Evolutionary conservation across 2,888 invertebrate genomes (phyloP), one percentile per base, ranked within the genome.

Genomic region (Helleia helle): DNA sequence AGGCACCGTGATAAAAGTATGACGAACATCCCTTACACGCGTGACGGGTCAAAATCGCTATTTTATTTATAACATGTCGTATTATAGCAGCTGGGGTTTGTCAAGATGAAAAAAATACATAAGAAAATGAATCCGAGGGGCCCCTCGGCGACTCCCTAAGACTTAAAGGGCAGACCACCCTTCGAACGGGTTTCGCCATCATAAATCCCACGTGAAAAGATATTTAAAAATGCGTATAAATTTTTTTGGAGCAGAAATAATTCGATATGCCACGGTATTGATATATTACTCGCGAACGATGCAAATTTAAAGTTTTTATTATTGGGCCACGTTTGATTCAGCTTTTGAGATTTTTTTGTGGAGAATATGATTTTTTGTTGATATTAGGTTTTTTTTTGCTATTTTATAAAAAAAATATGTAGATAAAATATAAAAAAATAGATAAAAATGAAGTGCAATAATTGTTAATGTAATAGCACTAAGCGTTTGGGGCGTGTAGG

Each of bases 181-280:
- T 60, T 75, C 65, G 74, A 83, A 84, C 83, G 83, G 83, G 83
- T 83, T 83, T 65, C 66, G 57, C 59, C 58, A 57, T 63, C 71
- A 73, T 79, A 81, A 81, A 79, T 84, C 84, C 81, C 84, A 84
- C 84, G 84, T 77, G 70, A 77, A 81, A 75, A 76, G 76, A 79
- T 64, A 71, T 77, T 83, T 83, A 83, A 80, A 84, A 84, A 83
- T 65, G 83, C 79, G 83, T 83, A 81, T 79, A 77, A 81, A 80
- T 79, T 80, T 48, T 79, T 83, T 83, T 75, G 74, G 80, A 70
- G 81, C 79, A 79, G 70, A 74, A 73, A 74, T 81, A 77, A 81
- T 81, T 75, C 63, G 70, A 64, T 66, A 65, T 52, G 62, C 62
- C 56, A 52, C 58, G 65, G 61, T 62, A 67, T 71, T 71, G 71